Base-by-base conservation (phyloP, 1,140 invertebrate genomes). In the Prorops nasuta region DNA sequence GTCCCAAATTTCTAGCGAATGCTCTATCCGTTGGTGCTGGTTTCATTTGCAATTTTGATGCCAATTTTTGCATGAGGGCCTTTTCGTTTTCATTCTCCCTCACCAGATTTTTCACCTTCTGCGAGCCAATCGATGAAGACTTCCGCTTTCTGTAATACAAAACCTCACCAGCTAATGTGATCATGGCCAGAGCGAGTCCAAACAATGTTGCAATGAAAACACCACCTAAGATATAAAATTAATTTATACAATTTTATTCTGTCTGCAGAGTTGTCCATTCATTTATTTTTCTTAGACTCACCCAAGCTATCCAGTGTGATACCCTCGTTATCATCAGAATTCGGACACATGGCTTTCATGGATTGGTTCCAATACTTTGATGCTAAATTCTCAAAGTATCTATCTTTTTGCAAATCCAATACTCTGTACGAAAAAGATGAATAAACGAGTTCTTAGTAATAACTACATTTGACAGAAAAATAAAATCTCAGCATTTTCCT, bases 121-220 rank as follows among this genome's bases (percentile, higher is more conserved):
- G 64, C 41, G 76, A 69, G 2, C 75, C 65, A 51, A 74, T 71
- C 9, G 74, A 74, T 38, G 71, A 77, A n/a, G 78, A 74, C 62
- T 85, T 85, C n/a, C 80, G 78, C 51, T 85, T 85, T 1, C 73
- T 63, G 65, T 92, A 88, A 61, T 90, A 91, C 22, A 91, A 75
- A 0, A 94, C 85, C 69, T 94, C 90, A 50, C 85, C 84, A 1
- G 81, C 86, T 9, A 94, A 73, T 0, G 90, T 91, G 3, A 92
- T 64, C 86, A 94, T 90, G 1, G 90, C 90, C 22, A 94, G 62
- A 0, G 84, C 84, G 3, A 94, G 73, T 0, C 91, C 92, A 63
- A 91, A 90, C 0, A 93, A 73, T 0, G 91, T 94, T 2, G 90
- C 90, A 53, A 94, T 93, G 60, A 94, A 94, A 2, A 94, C 91